A percentile compares a stretch with the other conserved stretches of the same genome.
phyloP scores from a whole-genome alignment of 2,888 invertebrate species.

The Lasioglossum figueresi region DNA sequence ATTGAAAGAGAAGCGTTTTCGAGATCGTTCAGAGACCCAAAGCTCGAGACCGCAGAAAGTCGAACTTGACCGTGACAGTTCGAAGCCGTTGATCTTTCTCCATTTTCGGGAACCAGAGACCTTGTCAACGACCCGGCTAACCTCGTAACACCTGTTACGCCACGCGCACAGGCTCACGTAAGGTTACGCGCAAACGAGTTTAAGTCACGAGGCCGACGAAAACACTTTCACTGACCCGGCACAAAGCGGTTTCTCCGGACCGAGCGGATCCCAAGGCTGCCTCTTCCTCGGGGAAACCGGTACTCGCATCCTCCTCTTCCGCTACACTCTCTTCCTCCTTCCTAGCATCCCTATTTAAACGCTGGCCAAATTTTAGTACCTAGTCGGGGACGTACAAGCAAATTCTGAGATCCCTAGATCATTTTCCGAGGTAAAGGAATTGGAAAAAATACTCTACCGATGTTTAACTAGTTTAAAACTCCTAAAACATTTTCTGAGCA shows the following conservation, averaged over 20 bases:
- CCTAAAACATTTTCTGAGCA: neutral
- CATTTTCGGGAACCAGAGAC: slow-evolving; percentile 57
- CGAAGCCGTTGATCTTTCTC: slow-evolving; percentile 50
- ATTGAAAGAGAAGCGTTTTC: neutral
- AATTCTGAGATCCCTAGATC: neutral
- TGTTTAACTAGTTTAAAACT: neutral
- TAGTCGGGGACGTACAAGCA: neutral
- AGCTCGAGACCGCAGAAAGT: slow-evolving; percentile 4
- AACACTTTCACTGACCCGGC: slow-evolving; percentile 71
- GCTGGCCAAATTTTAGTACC: neutral
- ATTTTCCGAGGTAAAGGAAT: neutral
- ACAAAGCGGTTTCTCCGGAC: slow-evolving; percentile 22
- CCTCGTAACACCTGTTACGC: slow-evolving; percentile 76
- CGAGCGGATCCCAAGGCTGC: slow-evolving; percentile 59
- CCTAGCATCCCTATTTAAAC: neutral
- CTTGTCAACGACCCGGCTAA: slow-evolving; percentile 73
- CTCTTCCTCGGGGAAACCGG: slow-evolving; percentile 58
- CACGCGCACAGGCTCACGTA: slow-evolving; percentile 66
- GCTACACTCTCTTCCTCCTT: neutral
- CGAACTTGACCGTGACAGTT: slow-evolving; percentile 55
- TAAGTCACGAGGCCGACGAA: slow-evolving; percentile 69
- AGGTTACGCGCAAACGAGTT: slow-evolving; percentile 80
- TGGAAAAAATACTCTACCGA: neutral
- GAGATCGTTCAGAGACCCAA: neutral
- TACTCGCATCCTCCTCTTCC: slow-evolving; percentile 27